Conservation (phyloP, 2,113 vertebrate species). For the Amazona vittata region DNA sequence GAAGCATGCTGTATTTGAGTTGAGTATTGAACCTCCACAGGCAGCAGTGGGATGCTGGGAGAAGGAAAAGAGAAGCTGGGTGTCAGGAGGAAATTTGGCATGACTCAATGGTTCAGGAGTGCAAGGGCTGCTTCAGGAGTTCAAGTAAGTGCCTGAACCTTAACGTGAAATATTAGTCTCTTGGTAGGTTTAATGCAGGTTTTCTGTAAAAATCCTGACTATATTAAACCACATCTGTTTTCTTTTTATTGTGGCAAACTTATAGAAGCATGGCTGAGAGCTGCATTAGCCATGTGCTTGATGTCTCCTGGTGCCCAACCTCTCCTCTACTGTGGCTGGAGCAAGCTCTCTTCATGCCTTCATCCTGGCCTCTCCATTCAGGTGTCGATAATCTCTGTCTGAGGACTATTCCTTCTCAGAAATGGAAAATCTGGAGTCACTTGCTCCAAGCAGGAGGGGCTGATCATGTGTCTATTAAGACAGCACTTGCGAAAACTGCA, state of each 20-base stretch:
- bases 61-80: background rate
- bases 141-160: background rate
- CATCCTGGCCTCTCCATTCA: background rate
- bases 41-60: background rate
- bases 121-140: background rate
- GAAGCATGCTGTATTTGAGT: background rate
- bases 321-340: background rate
- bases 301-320: background rate
- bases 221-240: background rate
- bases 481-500: background rate
- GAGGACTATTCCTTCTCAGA: background rate
- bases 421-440: background rate
- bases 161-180: background rate
- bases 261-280: background rate
- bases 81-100: background rate
- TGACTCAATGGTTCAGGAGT: background rate
- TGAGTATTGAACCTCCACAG: background rate
- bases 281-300: background rate
- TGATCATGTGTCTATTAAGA: background rate
- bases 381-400: background rate
- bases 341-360: background rate
- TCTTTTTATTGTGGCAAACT: background rate
- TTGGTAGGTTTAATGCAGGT: background rate
- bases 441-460: background rate
- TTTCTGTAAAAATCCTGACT: background rate